Evolutionary conservation across 2,888 invertebrate species (phyloP).

Genomic region (Tribolium freemani): DNA sequence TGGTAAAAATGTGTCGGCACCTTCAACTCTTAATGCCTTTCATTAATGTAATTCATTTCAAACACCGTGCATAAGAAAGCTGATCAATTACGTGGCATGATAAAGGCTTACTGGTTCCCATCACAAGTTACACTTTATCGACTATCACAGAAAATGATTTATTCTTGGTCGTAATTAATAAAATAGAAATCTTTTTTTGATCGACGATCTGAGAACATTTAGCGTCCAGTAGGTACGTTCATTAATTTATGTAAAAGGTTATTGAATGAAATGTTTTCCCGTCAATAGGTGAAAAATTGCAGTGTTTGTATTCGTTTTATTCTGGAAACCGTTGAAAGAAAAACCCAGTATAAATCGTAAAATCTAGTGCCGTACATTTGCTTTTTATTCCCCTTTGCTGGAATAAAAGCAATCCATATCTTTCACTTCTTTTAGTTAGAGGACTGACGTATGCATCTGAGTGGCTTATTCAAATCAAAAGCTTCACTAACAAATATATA

Average conservation of each 20-base stretch:
- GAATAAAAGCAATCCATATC: constrained; percentile 49
- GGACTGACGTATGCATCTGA: constrained; percentile 35
- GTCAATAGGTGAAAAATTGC: constrained; percentile 55
- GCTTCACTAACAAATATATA: constrained; percentile 17
- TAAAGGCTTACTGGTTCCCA: constrained; percentile 19
- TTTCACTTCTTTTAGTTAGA: constrained; percentile 44
- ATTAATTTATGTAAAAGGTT: constrained; percentile 51
- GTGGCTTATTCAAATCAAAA: constrained; percentile 41
- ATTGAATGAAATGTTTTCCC: constrained; percentile 49
- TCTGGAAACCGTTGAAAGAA: constrained; percentile 45
- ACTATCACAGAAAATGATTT: constrained; percentile 16
- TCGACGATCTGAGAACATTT: constrained; percentile 18
- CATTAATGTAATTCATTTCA: constrained; percentile 45
- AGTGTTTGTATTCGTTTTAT: constrained; percentile 51
- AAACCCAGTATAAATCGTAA: constrained; percentile 48
- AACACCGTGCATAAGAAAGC: constrained; percentile 20
- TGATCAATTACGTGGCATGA: constrained; percentile 28
- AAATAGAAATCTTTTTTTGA: not conserved
- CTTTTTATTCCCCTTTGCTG: constrained; percentile 43
- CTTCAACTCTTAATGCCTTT: constrained; percentile 40
- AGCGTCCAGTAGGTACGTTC: constrained; percentile 31
- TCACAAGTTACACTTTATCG: constrained; percentile 6
- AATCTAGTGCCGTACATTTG: constrained; percentile 41
- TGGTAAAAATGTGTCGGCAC: constrained; percentile 45
- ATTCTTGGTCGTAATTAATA: constrained; percentile 16